Conservation (phyloP, 2,888 invertebrate genomes). For the Notocelia uddmanniana region DNA sequence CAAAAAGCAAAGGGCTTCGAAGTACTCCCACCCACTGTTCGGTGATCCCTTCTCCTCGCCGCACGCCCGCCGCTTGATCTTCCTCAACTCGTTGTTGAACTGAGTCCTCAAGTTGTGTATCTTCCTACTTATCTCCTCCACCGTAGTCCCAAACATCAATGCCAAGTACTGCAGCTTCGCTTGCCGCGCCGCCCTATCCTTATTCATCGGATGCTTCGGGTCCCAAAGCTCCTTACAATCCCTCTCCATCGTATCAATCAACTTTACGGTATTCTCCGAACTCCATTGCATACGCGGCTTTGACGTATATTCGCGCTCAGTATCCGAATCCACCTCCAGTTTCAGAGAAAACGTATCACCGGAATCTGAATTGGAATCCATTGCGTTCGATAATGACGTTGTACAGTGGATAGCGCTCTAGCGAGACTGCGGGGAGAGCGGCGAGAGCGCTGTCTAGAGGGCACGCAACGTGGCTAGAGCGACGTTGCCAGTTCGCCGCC, state of each 20-base stretch:
- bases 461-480: conserved; percentile 72
- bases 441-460: conserved; percentile 72
- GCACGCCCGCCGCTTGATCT: conserved; percentile 69
- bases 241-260: conserved; percentile 70
- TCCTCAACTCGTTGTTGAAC: conserved; percentile 77
- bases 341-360: conserved; percentile 69
- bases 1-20: conserved; percentile 74
- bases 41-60: conserved; percentile 52
- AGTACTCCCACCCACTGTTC: conserved; percentile 77
- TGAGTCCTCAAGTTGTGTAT: conserved; percentile 78
- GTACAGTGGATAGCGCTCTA: conserved; percentile 71
- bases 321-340: conserved; percentile 69
- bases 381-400: conserved; percentile 61
- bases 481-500: conserved; percentile 59
- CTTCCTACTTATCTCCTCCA: conserved; percentile 75
- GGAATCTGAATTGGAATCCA: conserved; percentile 75
- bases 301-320: conserved; percentile 54
- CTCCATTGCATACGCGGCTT: conserved; percentile 65
- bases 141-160: conserved; percentile 68
- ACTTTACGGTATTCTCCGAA: conserved; percentile 69
- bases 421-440: conserved; percentile 78
- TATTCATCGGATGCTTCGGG: conserved; percentile 66
- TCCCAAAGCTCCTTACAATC: conserved; percentile 79
- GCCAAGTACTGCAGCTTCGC: conserved; percentile 70
- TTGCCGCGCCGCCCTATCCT: conserved; percentile 65